phyloP scores from a whole-genome alignment of 1,140 invertebrate species.

The Eueides isabella region DNA sequence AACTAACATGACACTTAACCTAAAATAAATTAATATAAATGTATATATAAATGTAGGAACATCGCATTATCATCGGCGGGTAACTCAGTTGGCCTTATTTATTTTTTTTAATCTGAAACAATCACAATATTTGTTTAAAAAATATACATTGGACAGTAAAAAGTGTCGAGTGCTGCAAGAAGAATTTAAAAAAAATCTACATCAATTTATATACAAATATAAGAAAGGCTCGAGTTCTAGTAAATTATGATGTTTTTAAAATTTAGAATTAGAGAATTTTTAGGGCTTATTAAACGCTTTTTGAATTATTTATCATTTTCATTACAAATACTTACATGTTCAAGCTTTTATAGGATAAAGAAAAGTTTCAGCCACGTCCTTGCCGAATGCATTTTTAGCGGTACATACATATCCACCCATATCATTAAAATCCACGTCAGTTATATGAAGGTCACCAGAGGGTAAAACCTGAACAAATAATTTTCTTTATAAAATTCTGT shows the following conservation, averaged over 20 bases:
- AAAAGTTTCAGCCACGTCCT: constrained; percentile 87
- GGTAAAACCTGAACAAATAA: constrained; percentile 80
- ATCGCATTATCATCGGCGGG: constrained; percentile 39
- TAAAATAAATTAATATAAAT: constrained; percentile 29
- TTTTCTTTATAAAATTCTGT: too few species aligned
- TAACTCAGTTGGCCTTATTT: constrained; percentile 26
- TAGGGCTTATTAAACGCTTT: too few species aligned
- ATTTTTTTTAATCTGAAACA: neutral
- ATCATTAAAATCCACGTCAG: constrained; percentile 87
- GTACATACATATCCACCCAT: constrained; percentile 91
- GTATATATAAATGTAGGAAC: constrained; percentile 33
- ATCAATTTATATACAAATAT: too few species aligned
- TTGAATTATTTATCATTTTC: too few species aligned
- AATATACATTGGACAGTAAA: neutral
- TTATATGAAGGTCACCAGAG: constrained; percentile 89
- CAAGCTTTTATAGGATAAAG: constrained; percentile 86
- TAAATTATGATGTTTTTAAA: too few species aligned
- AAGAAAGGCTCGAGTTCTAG: too few species aligned
- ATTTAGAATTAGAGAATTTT: too few species aligned
- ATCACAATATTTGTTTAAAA: neutral
- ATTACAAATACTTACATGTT: constrained; percentile 39
- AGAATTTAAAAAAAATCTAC: too few species aligned
- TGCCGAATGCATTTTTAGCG: constrained; percentile 86
- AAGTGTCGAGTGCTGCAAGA: too few species aligned
- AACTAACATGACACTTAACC: neutral